phyloP scores from a whole-genome alignment of 2,797 vertebrate genomes.

The Lepus townsendii region DNA sequence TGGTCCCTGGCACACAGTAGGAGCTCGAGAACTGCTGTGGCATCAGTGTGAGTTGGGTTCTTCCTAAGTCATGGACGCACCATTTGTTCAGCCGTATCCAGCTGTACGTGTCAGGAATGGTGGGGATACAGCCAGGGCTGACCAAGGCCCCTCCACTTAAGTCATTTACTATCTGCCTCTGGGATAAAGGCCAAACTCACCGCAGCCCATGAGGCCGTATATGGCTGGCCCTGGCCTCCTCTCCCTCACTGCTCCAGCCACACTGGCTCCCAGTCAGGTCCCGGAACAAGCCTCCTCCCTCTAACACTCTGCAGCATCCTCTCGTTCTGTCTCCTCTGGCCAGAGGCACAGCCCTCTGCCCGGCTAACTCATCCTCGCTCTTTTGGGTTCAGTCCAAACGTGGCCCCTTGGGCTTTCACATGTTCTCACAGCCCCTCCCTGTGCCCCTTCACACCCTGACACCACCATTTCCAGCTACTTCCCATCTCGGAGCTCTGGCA shows the following conservation, averaged over 20 bases:
- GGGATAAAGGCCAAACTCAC: neutral
- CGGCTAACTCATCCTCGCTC: neutral
- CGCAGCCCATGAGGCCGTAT: neutral
- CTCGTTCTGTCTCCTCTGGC: neutral
- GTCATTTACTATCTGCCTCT: neutral
- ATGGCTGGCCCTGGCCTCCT: too few relatives aligned
- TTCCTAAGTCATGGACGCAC: neutral
- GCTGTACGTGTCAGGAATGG: neutral
- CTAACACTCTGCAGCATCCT: neutral
- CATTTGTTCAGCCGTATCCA: neutral
- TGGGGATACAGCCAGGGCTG: neutral
- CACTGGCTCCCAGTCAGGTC: neutral
- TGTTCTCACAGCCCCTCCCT: neutral
- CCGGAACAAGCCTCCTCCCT: too few relatives aligned
- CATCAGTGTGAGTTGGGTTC: neutral
- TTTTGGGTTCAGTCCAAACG: too few relatives aligned
- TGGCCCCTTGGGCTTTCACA: neutral
- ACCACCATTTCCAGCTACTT: neutral
- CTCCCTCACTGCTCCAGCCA: neutral
- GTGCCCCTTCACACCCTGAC: neutral
- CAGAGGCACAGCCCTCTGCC: neutral
- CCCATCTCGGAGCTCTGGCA: neutral
- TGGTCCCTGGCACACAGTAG: neutral
- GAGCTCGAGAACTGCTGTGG: neutral
- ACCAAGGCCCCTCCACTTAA: neutral